These are phyloP conservation scores for Lepilemur septentrionalis DNA, from an alignment of 2,797 vertebrate species.

Conservation along the genomic window DNA sequence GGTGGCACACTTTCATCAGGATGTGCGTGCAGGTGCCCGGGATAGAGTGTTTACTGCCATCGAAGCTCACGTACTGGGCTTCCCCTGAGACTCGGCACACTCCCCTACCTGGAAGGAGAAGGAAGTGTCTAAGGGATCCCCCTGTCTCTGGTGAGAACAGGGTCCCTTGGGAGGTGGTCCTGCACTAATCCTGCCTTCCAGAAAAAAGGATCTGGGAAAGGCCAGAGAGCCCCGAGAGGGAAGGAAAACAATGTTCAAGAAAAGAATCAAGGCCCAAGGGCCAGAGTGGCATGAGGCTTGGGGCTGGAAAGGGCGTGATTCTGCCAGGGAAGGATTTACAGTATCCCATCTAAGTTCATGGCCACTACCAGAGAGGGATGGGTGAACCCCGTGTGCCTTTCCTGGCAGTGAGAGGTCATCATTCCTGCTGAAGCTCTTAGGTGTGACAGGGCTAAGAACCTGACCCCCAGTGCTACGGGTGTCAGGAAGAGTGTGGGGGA, in stretches of 20 bases:
- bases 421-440: neutral
- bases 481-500: neutral
- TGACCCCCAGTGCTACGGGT: neutral
- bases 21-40: conserved; percentile 90
- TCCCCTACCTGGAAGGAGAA: conserved; percentile 82
- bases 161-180: neutral
- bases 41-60: conserved; percentile 87
- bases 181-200: neutral
- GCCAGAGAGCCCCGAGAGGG: neutral
- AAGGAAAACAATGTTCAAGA: neutral
- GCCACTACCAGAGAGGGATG: accelerated
- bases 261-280: neutral
- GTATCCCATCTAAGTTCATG: neutral
- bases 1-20: conserved; percentile 87
- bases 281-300: neutral
- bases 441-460: neutral
- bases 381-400: neutral
- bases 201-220: neutral
- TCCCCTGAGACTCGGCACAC: conserved; percentile 88
- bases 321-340: neutral
- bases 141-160: neutral
- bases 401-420: neutral
- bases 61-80: conserved; percentile 91
- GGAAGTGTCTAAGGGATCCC: neutral
- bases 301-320: neutral